Conservation (phyloP, 2,113 vertebrate species). For the Amphiprion percula region DNA sequence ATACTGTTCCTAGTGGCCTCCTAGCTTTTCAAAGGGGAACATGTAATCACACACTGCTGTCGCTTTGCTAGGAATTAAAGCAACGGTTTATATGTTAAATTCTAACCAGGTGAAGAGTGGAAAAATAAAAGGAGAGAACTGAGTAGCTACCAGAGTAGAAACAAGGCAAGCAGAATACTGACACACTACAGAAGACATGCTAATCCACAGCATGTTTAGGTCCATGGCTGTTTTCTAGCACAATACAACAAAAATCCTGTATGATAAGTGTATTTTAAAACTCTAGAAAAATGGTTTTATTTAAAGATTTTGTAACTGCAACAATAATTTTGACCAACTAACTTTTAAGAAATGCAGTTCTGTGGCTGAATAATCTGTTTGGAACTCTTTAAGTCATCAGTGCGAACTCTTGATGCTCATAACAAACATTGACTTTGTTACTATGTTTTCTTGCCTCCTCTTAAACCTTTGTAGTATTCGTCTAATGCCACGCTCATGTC, state of each 20-base stretch:
- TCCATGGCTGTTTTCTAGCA: neutral
- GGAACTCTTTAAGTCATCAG: neutral
- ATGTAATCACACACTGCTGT: neutral
- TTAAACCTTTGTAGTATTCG: neutral
- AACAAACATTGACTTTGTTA: neutral
- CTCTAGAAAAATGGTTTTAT: too few species aligned
- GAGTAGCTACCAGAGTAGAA: neutral
- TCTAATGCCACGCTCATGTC: neutral
- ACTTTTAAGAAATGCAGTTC: too few species aligned
- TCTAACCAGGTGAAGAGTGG: neutral
- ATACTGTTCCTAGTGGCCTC: neutral
- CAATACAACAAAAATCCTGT: neutral
- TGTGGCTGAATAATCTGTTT: neutral
- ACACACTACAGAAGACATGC: neutral
- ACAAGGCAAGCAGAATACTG: neutral
- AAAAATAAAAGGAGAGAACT: neutral
- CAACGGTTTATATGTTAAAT: neutral
- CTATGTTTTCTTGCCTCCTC: neutral
- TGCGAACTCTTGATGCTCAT: neutral
- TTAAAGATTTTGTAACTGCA: neutral
- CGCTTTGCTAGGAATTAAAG: neutral
- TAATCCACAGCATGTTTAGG: neutral
- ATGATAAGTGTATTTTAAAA: neutral
- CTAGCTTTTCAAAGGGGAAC: neutral
- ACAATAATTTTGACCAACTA: neutral